Evolutionary conservation across 1,140 invertebrate genomes (phyloP), one percentile per base, ranked within the genome.

Genomic region (Drosophila pseudoananassae): DNA sequence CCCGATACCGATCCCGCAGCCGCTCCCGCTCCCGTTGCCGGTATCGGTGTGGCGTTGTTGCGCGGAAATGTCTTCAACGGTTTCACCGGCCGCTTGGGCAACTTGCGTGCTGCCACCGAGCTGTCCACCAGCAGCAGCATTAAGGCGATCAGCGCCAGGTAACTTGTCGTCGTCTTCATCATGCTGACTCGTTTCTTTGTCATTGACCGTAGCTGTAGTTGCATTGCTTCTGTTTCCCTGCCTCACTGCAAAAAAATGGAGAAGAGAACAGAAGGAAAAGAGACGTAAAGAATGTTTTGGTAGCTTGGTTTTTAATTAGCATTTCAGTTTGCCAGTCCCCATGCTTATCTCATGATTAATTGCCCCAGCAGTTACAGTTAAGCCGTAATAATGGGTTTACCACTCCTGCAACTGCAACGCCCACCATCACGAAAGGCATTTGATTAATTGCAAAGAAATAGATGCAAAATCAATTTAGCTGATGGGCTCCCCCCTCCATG

Each of bases 41-140:
- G 74, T 59, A 78, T 70, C 51, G 82, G 82, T 72, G 82, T 84
- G 47, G 81, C 73, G 43, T 87, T 87, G 60, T 76, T 87, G 54
- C 82, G 82, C 57, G 82, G 82, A 78, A 84, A 87, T 65, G 82
- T 91, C 64, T 82, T 91, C 79, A 91, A 91, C 76, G 90, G 90
- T 87, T 91, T 91, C 52, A 91, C 85, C 55, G 90, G 90, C 77
- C 90, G 76, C 61, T 84, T 83, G 47, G 77, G 73, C 72, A 69
- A 50, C 64, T 84, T 84, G 58, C 85, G 85, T 61, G 90, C 85
- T 46, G 89, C 70, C 29, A 70, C 78, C 31, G 79, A 78, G 52
- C 52, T 74, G 56, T 79, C 89, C 83, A 76, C 64, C 64, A 82
- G 56, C 29, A 75, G 59, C 23, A 78, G 47, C 60, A 78, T 66